These are phyloP conservation scores for Limnephilus auricula DNA, from an alignment of 2,888 invertebrate species.

Conservation along the genomic window DNA sequence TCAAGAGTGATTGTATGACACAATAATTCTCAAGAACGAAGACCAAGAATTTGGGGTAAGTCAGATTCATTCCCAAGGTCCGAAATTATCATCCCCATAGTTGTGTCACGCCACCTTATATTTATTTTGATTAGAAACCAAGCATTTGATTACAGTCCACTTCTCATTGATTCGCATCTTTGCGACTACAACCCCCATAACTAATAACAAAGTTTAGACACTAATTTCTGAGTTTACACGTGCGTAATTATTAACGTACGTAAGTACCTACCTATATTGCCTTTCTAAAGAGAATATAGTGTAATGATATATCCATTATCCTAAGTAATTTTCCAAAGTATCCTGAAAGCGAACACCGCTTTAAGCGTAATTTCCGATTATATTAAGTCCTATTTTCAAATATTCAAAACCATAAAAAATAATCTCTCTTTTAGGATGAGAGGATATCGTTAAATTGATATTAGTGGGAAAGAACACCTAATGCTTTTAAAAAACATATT, in stretches of 20 bases:
- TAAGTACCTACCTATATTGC: background rate
- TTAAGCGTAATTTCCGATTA: background rate
- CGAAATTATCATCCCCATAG: too few species aligned
- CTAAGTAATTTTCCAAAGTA: background rate
- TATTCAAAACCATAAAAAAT: background rate
- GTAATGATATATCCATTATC: background rate
- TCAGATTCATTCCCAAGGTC: too few species aligned
- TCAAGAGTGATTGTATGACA: too few species aligned
- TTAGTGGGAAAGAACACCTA: background rate
- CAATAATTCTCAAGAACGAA: too few species aligned
- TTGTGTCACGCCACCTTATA: too few species aligned
- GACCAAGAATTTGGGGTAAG: too few species aligned
- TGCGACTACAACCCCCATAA: too few species aligned
- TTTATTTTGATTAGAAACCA: too few species aligned
- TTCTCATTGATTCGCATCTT: too few species aligned
- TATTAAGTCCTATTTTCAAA: background rate
- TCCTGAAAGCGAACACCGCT: background rate
- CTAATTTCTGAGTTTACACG: too few species aligned
- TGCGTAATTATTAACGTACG: background rate
- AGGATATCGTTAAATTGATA: background rate
- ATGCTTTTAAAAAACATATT: background rate
- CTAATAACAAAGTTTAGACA: too few species aligned
- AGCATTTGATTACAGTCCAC: too few species aligned
- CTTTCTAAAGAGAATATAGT: background rate
- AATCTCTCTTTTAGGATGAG: background rate